Evolutionary conservation across 2,888 invertebrate species (phyloP), one percentile per base, ranked within the genome.

Genomic region (Serrognathus titanus): DNA sequence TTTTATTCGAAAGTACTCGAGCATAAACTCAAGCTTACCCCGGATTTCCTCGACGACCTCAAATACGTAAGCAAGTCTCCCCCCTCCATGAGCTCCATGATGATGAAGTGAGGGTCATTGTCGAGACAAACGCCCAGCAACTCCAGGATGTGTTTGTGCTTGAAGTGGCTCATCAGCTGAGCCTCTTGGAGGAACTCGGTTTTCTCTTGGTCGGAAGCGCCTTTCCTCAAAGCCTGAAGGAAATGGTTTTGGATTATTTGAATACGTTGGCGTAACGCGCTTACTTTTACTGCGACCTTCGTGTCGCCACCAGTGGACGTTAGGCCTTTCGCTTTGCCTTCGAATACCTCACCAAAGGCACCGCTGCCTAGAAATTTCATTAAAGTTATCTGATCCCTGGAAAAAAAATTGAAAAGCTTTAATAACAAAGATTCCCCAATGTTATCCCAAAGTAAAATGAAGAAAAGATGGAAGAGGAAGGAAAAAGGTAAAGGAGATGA

Each of bases 71-170:
- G 81, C 55, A 99, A 79, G 78, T 98, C 98, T 0, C 98, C 97
- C 3, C 92, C 96, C 75, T 96, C 93, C 99, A 99, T 99, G 12
- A 98, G 83, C 75, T 99, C 98, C 84, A 98, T 88, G 47, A 99
- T 90, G 61, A 99, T 88, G 67, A 94, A 92, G 69, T 94, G 90
- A 6, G 95, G 92, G 72, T 97, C 95, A 63, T 91, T 90, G 73
- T 97, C 95, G 35, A 97, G 83, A 71, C 97, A 97, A 4, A 99
- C 94, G 1, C 98, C 98, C 7, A 98, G 82, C 35, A 98, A 81
- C 60, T 92, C 85, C 24, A 99, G 81, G 53, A 99, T 97, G 72
- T 99, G 96, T 59, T 95, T 91, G 74, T 99, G 97, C 66, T 93
- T 92, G 75, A 99, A 97, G 74, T 97, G 96, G 53, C 94, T 93